A percentile compares a stretch with the other conserved stretches of the same genome.
Evolutionary conservation across 2,888 invertebrate genomes (phyloP).

Genomic region (Hypomecis punctinalis): DNA sequence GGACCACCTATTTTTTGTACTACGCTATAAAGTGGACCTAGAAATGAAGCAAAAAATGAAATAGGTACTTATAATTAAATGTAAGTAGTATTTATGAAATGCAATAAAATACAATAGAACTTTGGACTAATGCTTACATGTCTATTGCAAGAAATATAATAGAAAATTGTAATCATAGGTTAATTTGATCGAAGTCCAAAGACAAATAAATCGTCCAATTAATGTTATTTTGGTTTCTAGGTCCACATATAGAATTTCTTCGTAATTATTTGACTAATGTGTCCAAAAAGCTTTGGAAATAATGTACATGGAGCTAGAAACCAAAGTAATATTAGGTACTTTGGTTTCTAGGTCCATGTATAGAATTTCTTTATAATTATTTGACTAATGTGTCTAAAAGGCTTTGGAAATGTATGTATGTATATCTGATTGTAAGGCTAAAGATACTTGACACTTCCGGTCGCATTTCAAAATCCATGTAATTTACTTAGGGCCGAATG

Average conservation of each 20-base stretch:
- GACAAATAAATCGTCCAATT: background rate
- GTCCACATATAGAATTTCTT: background rate
- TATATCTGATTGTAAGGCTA: slow-evolving; percentile 12
- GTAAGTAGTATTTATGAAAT: too few species aligned
- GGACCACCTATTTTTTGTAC: slow-evolving; percentile 60
- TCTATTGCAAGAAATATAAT: background rate
- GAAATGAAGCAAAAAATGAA: background rate
- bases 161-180: background rate
- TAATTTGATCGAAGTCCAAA: background rate
- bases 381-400: background rate
- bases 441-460: slow-evolving; percentile 7
- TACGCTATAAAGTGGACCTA: slow-evolving; percentile 35
- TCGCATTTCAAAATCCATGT: too few species aligned
- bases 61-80: too few species aligned
- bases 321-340: too few species aligned
- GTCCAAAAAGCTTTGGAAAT: background rate
- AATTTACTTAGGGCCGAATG: too few species aligned
- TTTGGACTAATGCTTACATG: background rate
- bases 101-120: too few species aligned
- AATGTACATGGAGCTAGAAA: too few species aligned
- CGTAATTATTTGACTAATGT: background rate
- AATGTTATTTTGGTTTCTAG: slow-evolving; percentile 1
- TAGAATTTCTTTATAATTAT: background rate
- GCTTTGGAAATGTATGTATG: slow-evolving; percentile 2
- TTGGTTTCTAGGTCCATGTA: slow-evolving; percentile 2